A percentile compares a stretch with the other conserved stretches of the same genome.
Evolutionary conservation across 2,797 vertebrate genomes (phyloP).

Genomic region (Taeniopygia guttata): DNA sequence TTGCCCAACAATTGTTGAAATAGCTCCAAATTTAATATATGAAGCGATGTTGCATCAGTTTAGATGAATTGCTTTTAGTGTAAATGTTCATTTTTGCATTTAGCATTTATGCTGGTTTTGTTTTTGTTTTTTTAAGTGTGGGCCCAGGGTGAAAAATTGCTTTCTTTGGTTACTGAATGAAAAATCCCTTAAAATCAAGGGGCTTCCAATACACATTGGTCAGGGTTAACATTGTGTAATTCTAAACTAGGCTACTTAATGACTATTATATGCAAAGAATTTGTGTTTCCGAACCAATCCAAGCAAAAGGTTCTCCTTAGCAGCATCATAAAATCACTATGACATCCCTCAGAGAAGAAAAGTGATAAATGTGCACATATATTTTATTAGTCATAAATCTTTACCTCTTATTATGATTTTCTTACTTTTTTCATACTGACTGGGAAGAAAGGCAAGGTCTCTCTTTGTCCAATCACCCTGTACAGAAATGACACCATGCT

Average conservation of each 20-base stretch:
- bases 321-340: slow-evolving; percentile 44
- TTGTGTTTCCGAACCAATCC: slow-evolving; percentile 39
- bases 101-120: not conserved
- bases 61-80: not conserved
- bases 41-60: not conserved
- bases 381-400: not conserved
- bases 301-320: slow-evolving; percentile 40
- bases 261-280: slow-evolving; percentile 53
- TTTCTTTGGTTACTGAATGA: not conserved
- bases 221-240: slow-evolving; percentile 40
- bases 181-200: not conserved
- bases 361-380: not conserved
- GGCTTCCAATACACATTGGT: slow-evolving; percentile 4
- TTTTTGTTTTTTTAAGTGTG: not conserved
- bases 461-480: not conserved
- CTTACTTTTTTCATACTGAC: not conserved
- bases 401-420: not conserved
- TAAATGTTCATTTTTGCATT: not conserved
- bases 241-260: slow-evolving; percentile 36
- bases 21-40: slow-evolving; percentile 30
- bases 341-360: not conserved
- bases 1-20: slow-evolving; percentile 9
- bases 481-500: not conserved
- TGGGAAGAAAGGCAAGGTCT: not conserved
- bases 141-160: not conserved